Base-by-base conservation (phyloP, 2,797 vertebrate genomes). In the Cirrhinus mrigala region DNA sequence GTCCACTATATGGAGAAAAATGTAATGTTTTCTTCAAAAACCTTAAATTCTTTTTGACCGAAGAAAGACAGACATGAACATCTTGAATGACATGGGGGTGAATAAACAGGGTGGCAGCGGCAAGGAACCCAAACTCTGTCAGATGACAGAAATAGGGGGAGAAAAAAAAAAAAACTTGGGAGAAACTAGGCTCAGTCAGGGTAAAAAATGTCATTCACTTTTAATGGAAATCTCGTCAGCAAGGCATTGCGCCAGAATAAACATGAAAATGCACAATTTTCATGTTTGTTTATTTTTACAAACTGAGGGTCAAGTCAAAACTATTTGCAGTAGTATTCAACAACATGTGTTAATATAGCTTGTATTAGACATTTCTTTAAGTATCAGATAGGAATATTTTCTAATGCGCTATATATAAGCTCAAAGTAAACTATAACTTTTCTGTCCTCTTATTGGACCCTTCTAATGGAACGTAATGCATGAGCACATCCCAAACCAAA, bases 401-500 rank as follows among this genome's bases (percentile, higher is more conserved):
- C 22, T 77, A 37, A 40, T 40, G 50, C 33, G 15, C 29, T 37
- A 33, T 11, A 50, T 12, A 14, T 29, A 52, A 27, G 4, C 46
- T 74, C 29, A 9, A 20, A 29, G n/a, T 29, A 50, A 71, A 71
- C 15, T 73, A 8, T 74, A 11, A 22, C 73, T 33, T 56, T 40
- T 70, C 37, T 71, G 12, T 70, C 11, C 50, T 44, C n/a, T 22
- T 73, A 6, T 46, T 64, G 5, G 40, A 48, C 40, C 58, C 16
- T 24, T 46, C 9, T 48, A 29, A 50, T 50, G 24, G 24, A 66
- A 79, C 3, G 6, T n/a, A 33, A 73, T 1, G 24, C 52, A 58
- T 73, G 54, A 60, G 40, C 69, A 60, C 40, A 20, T 62, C 37
- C 18, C 40, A 48, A 74, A 60, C 37, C 24, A 74, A 73, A 82